Evolutionary conservation across 2,888 invertebrate genomes (phyloP).

Genomic region (Cosmia trapezina): DNA sequence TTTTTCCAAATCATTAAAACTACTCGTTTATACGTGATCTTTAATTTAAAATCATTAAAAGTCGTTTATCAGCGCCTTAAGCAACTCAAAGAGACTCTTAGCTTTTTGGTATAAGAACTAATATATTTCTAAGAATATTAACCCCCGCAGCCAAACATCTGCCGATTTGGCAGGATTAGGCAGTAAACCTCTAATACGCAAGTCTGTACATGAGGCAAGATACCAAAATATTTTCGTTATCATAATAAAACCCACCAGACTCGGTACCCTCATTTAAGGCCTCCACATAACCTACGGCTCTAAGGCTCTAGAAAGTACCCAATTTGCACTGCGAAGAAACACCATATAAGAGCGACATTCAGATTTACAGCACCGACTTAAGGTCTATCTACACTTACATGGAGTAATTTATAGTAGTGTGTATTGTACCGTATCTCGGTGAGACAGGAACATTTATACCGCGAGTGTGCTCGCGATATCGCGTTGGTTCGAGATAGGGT

Average conservation of each 20-base stretch:
- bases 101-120: not conserved
- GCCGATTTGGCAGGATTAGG: not conserved
- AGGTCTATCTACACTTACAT: conserved; percentile 65
- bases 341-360: conserved; percentile 59
- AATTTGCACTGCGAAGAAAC: conserved; percentile 64
- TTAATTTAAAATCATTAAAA: too few relatives aligned
- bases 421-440: conserved; percentile 51
- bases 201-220: not conserved
- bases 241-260: conserved; percentile 36
- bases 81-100: not conserved
- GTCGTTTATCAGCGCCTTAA: too few relatives aligned
- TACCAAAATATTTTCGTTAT: conserved; percentile 40
- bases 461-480: conserved; percentile 47
- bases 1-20: too few relatives aligned
- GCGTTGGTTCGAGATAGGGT: conserved; percentile 44
- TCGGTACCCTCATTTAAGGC: conserved; percentile 49
- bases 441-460: conserved; percentile 61
- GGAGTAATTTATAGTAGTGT: conserved; percentile 61
- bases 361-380: conserved; percentile 73
- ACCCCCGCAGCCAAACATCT: not conserved
- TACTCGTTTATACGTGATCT: too few relatives aligned
- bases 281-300: conserved; percentile 40
- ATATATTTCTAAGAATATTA: conserved; percentile 4
- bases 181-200: conserved; percentile 26
- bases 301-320: conserved; percentile 53